Evolutionary conservation across 2,888 invertebrate genomes (phyloP), one percentile per base, ranked within the genome.

Genomic region (Pycnomerus fuliginosus): DNA sequence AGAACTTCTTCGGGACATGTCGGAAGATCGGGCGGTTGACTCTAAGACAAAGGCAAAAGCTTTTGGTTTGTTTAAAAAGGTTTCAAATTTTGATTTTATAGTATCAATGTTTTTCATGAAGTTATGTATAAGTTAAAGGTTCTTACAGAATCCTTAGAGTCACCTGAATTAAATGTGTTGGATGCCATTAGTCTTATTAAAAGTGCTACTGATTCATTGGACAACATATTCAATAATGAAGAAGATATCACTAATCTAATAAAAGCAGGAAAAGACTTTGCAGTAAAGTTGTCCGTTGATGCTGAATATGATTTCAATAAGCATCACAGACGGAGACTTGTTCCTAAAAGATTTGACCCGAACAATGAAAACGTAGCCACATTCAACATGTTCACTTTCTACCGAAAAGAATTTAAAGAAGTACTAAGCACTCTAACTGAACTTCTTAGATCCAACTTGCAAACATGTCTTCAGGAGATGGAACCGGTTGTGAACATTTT

Each of bases 81-180:
- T 25, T 8, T 10, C 11, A 25, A 5, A 25, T 25, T 25, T 25
- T 20, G 20, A 20, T 8, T 20, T 20, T 8, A 25, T 25, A 8
- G 27, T 10, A 5, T 25, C 3, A 8, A 4, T 25, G 11, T 8
- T 25, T 3, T 25, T 25, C 27, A 25, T 25, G 27, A 25, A 25
- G 10, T 25, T 25, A 25, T 25, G 27, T 25, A 25, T 10, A 25
- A 25, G 27, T 8, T 25, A 10, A 25, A 25, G 7, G 4, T 20
- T 4, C 4, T 20, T 7, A 20, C 27, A 8, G 27, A 25, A 25
- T 8, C 11, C 11, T 25, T 10, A 25, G 27, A 25, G 11, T 25
- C 27, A 3, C 8, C 7, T 5, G 11, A 5, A 4, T 4, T 25
- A 3, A 25, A 25, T 10, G 10, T 25, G 3, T 5, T 25, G 11